Percentiles rank a stretch among this genome's conserved stretches.
Evolutionary conservation across 2,797 vertebrate genomes (phyloP).

Genomic region (Fratercula arctica): DNA sequence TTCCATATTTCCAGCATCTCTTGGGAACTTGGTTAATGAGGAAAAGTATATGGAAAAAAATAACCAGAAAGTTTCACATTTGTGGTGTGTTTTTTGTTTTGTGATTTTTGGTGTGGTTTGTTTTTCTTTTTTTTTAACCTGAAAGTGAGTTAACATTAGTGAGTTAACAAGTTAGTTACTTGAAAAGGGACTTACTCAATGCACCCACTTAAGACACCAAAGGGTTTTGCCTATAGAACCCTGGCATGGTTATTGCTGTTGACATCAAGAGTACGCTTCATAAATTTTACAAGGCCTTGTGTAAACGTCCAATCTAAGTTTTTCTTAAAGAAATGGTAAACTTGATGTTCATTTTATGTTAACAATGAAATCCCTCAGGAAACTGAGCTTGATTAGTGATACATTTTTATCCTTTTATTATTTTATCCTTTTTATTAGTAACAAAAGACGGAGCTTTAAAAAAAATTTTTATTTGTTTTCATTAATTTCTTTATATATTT

Average conservation of each 20-base stretch:
- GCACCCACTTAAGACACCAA: not conserved
- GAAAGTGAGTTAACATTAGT: not conserved
- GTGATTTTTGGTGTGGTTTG: no score
- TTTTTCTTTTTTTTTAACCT: not conserved
- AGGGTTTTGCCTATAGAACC: not conserved
- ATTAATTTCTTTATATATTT: not conserved
- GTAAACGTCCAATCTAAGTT: not conserved
- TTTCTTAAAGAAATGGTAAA: not conserved
- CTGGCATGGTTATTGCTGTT: not conserved
- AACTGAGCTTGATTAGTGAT: not conserved
- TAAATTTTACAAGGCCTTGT: not conserved
- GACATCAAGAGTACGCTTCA: not conserved
- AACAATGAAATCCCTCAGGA: not conserved
- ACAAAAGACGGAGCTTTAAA: not conserved
- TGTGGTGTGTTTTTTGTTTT: not conserved
- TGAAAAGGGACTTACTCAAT: not conserved
- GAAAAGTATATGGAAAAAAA: not conserved
- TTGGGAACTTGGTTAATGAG: not conserved
- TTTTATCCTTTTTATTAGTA: not conserved
- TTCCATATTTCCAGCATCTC: not conserved
- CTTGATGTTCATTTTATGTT: not conserved
- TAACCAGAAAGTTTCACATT: not conserved
- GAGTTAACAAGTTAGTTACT: not conserved
- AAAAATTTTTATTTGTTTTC: not conserved
- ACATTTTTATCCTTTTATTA: not conserved